Conservation (phyloP, 1,140 invertebrate species). For the Drosophila dunni region DNA sequence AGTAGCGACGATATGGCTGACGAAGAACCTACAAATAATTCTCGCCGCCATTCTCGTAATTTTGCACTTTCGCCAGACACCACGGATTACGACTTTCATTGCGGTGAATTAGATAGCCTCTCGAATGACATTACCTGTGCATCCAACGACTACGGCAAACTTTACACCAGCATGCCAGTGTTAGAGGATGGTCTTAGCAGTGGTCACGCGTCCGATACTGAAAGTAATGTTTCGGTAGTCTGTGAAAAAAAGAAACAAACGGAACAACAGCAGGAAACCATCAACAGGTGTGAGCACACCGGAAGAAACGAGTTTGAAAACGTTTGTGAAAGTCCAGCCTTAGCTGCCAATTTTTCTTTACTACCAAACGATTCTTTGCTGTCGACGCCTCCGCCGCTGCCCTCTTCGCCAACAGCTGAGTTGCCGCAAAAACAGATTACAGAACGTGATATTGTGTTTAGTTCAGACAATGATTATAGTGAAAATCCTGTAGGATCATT, state of each 20-base stretch:
- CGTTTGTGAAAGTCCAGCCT: constrained; percentile 32
- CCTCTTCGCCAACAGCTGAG: constrained; percentile 54
- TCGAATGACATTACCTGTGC: constrained; percentile 83
- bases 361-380: constrained; percentile 18
- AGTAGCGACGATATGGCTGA: constrained; percentile 81
- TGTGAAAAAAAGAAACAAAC: constrained; percentile 60
- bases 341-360: neutral
- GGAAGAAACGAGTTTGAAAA: constrained; percentile 54
- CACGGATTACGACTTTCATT: constrained; percentile 97
- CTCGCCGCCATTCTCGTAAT: constrained; percentile 79
- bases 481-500: constrained; percentile 32
- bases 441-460: neutral
- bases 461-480: constrained; percentile 36
- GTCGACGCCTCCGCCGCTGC: constrained; percentile 40
- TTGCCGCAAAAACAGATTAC: constrained; percentile 22
- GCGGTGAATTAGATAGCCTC: constrained; percentile 92
- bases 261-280: constrained; percentile 12
- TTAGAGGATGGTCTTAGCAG: constrained; percentile 96
- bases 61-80: constrained; percentile 97
- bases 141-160: constrained; percentile 75
- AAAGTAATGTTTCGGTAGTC: constrained; percentile 88
- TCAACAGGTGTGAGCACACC: constrained; percentile 34
- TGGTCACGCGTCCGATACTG: constrained; percentile 95
- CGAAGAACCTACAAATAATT: constrained; percentile 77
- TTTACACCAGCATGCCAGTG: constrained; percentile 92